phyloP scores from a whole-genome alignment of 2,797 vertebrate genomes.

The Diplodus puntazzo region DNA sequence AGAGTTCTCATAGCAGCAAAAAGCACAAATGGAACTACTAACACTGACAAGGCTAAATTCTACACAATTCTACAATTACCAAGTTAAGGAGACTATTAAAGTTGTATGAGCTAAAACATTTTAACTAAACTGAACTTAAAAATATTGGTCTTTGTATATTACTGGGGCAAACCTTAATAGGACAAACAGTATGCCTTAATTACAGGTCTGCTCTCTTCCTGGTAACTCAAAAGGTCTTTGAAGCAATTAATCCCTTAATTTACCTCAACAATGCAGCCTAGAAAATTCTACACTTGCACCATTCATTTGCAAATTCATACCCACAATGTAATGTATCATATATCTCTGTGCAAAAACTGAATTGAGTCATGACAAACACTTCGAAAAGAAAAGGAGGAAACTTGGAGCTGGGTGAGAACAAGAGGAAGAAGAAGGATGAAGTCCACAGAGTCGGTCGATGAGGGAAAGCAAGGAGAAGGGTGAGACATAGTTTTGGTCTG shows the following conservation, averaged over 20 bases:
- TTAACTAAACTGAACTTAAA: no score
- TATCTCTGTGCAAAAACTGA: conserved; percentile 3
- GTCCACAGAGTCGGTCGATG: conserved; percentile 40
- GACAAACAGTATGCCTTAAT: background rate
- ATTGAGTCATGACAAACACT: conserved; percentile 1
- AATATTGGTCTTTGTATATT: background rate
- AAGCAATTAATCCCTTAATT: background rate
- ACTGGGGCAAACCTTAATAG: background rate
- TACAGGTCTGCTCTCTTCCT: background rate
- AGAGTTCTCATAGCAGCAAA: background rate
- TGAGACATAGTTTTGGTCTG: conserved; percentile 75
- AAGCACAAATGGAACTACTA: background rate
- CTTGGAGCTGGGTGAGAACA: conserved; percentile 38
- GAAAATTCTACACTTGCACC: background rate
- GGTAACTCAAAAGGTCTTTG: background rate
- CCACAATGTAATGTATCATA: background rate
- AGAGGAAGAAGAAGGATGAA: conserved; percentile 24
- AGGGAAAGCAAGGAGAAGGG: conserved; percentile 51
- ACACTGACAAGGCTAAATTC: background rate
- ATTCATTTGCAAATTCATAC: background rate
- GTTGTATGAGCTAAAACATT: no score
- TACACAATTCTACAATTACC: background rate
- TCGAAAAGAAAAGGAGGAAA: conserved; percentile 13
- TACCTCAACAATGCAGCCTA: background rate
- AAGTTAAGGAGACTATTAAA: no score